These are phyloP conservation scores for Acanthosoma haemorrhoidale DNA, from an alignment of 2,888 invertebrate genomes.

Conservation along the genomic window DNA sequence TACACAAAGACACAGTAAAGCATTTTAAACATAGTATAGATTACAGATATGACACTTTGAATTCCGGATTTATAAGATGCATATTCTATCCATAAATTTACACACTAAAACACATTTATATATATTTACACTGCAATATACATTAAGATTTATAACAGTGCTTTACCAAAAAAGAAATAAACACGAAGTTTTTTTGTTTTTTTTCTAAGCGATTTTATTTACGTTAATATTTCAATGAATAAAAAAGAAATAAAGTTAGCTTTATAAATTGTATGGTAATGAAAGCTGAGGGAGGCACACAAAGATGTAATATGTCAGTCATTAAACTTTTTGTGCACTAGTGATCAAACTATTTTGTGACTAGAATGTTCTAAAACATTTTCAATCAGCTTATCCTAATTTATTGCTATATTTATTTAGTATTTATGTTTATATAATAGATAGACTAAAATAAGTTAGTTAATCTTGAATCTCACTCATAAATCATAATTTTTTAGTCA, in stretches of 20 bases:
- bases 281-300: slow-evolving; percentile 21
- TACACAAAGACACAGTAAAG: slow-evolving; percentile 32
- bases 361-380: not conserved
- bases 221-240: not conserved
- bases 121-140: slow-evolving; percentile 34
- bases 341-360: not conserved
- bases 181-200: not conserved
- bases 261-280: not conserved
- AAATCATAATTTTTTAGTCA: not conserved
- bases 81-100: slow-evolving; percentile 18
- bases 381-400: slow-evolving; percentile 16
- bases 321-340: slow-evolving; percentile 7
- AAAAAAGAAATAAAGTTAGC: not conserved
- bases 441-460: not conserved
- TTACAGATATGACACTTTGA: slow-evolving; percentile 35
- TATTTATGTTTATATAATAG: not conserved
- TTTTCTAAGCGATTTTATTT: not conserved
- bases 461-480: not conserved
- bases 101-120: slow-evolving; percentile 27
- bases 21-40: slow-evolving; percentile 31
- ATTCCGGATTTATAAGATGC: slow-evolving; percentile 29
- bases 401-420: slow-evolving; percentile 28
- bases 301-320: slow-evolving; percentile 2
- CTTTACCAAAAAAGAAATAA: not conserved
- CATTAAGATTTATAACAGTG: slow-evolving; percentile 3